Percentiles rank a stretch among this genome's conserved stretches.
phyloP scores from a whole-genome alignment of 1,140 invertebrate species.

The Agrilus planipennis region DNA sequence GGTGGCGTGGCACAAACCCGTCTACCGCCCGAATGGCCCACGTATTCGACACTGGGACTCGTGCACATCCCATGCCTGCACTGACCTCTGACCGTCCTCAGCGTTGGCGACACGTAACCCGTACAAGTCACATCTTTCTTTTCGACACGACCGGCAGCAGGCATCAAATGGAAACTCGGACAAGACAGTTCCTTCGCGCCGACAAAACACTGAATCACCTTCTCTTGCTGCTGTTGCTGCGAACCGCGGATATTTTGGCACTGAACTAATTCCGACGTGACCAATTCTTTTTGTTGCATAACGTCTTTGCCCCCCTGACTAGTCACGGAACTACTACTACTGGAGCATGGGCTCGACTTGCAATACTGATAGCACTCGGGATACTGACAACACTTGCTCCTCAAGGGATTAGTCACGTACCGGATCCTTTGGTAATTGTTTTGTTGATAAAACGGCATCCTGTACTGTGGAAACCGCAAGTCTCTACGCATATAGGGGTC shows the following conservation, averaged over 20 bases:
- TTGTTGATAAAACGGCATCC: conserved; percentile 37
- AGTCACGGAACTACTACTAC: conserved; percentile 32
- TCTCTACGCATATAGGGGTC: conserved; percentile 49
- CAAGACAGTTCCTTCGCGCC: conserved; percentile 22
- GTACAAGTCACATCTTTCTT: conserved; percentile 9
- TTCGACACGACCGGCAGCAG: conserved; percentile 4
- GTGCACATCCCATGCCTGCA: conserved; percentile 27
- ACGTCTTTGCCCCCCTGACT: conserved; percentile 25
- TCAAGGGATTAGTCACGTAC: conserved; percentile 25
- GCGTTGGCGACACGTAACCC: conserved; percentile 36
- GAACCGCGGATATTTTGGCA: conserved; percentile 29
- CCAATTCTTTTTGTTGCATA: conserved; percentile 13
- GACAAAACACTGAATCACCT: conserved; percentile 26
- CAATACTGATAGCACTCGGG: conserved; percentile 23
- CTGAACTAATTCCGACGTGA: conserved; percentile 25
- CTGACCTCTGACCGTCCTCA: conserved; percentile 34
- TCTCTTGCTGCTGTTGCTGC: conserved; percentile 21
- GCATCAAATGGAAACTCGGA: conserved; percentile 17
- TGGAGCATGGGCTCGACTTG: conserved; percentile 39
- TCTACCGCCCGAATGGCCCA: conserved; percentile 41
- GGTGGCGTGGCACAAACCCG: conserved; percentile 47
- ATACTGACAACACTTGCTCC: conserved; percentile 29
- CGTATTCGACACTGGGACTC: conserved; percentile 40
- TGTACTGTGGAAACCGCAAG: conserved; percentile 40
- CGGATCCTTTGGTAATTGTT: conserved; percentile 24